Evolutionary conservation across 2,797 vertebrate species (phyloP).

Genomic region (Acipenser transmontanus): DNA sequence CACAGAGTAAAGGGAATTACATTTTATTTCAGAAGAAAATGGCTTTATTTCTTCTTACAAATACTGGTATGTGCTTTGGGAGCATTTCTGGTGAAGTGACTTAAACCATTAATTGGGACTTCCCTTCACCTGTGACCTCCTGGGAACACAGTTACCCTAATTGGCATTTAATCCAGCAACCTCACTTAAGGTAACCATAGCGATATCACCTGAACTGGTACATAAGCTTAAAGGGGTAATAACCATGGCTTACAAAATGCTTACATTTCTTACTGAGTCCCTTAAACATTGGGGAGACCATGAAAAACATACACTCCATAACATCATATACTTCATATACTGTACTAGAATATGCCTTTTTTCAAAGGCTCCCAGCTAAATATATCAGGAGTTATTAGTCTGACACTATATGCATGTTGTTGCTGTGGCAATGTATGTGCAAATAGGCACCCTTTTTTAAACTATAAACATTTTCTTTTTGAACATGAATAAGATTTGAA

Average conservation of each 20-base stretch:
- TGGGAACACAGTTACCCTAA: not conserved
- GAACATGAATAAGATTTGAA: no score
- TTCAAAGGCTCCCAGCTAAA: no score
- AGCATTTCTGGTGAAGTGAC: not conserved
- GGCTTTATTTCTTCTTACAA: not conserved
- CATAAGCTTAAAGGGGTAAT: not conserved
- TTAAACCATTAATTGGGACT: not conserved
- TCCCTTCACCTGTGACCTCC: not conserved
- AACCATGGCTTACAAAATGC: not conserved
- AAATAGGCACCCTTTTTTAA: no score
- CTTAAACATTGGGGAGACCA: no score
- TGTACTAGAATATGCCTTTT: no score
- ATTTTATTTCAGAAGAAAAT: not conserved
- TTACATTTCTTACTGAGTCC: not conserved
- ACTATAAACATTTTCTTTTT: no score
- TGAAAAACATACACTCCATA: no score
- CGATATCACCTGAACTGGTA: not conserved
- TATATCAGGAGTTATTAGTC: no score
- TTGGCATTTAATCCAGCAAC: not conserved
- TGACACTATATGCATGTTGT: no score
- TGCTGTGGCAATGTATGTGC: no score
- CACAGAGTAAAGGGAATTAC: no score
- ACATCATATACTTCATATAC: no score
- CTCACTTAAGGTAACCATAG: conserved; percentile 2
- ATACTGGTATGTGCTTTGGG: not conserved